Conservation (phyloP, 2,113 vertebrate genomes). For the Nothobranchius furzeri region DNA sequence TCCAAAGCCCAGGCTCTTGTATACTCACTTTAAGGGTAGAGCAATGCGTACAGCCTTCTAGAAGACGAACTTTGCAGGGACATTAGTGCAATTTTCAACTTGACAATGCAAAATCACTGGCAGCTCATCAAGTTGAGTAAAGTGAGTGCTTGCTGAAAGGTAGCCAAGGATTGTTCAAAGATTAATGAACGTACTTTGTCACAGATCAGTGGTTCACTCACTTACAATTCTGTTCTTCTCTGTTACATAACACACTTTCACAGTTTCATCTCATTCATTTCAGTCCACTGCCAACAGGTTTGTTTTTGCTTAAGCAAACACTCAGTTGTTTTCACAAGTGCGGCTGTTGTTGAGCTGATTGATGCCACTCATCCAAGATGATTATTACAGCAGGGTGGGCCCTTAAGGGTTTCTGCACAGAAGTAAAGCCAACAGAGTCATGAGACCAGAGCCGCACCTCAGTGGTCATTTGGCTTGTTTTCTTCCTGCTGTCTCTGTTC, state of each 20-base stretch:
- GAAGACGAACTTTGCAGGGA: too few relatives aligned
- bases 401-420: slow-evolving; percentile 23
- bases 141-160: too few relatives aligned
- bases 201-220: background rate
- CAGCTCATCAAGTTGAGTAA: too few relatives aligned
- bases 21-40: too few relatives aligned
- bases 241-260: background rate
- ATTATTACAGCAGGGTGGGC: slow-evolving; percentile 28
- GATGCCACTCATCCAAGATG: slow-evolving; percentile 37
- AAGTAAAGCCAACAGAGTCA: slow-evolving; percentile 39
- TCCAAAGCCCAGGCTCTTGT: too few relatives aligned
- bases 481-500: slow-evolving; percentile 33
- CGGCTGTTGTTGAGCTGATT: slow-evolving; percentile 33
- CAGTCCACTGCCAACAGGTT: background rate
- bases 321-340: background rate
- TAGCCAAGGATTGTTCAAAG: background rate
- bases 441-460: slow-evolving; percentile 45
- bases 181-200: background rate
- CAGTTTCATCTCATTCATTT: background rate
- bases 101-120: too few relatives aligned
- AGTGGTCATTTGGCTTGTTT: slow-evolving; percentile 51
- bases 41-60: too few relatives aligned
- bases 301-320: slow-evolving; percentile 18
- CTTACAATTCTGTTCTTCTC: background rate
- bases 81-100: too few relatives aligned